A percentile compares a stretch with the other conserved stretches of the same genome.
Conservation (phyloP, 2,113 vertebrate genomes). For the Gymnarchus niloticus region DNA sequence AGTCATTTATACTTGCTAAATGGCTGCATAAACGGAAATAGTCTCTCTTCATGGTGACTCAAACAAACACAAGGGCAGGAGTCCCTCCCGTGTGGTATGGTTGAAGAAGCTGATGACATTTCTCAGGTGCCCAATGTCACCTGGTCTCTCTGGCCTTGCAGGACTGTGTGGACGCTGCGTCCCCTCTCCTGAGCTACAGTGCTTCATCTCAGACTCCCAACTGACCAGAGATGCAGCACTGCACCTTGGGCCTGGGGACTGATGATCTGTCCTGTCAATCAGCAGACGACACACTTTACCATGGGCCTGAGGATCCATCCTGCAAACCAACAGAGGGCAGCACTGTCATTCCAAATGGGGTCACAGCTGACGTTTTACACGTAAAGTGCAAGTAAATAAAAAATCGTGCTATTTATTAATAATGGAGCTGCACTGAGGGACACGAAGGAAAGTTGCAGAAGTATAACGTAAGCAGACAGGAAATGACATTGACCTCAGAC, state of each 20-base stretch:
- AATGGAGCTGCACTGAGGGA: neutral
- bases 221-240: constrained; percentile 99
- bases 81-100: neutral
- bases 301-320: neutral
- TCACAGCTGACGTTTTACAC: neutral
- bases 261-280: neutral
- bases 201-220: constrained; percentile 99
- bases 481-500: constrained; percentile 35
- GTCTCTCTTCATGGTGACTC: neutral
- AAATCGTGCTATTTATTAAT: neutral
- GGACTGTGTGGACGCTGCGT: neutral
- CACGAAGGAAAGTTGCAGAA: neutral
- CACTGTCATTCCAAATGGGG: neutral
- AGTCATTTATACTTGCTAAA: neutral
- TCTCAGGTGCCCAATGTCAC: neutral
- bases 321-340: neutral
- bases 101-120: neutral
- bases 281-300: neutral
- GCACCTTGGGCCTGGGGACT: constrained; percentile 90
- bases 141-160: neutral
- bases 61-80: neutral
- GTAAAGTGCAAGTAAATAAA: neutral
- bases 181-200: constrained; percentile 95
- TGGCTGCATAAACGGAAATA: neutral
- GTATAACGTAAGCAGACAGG: constrained; percentile 9